Base-by-base conservation (phyloP, 2,113 vertebrate species). In the Aviceda subcristata region DNA sequence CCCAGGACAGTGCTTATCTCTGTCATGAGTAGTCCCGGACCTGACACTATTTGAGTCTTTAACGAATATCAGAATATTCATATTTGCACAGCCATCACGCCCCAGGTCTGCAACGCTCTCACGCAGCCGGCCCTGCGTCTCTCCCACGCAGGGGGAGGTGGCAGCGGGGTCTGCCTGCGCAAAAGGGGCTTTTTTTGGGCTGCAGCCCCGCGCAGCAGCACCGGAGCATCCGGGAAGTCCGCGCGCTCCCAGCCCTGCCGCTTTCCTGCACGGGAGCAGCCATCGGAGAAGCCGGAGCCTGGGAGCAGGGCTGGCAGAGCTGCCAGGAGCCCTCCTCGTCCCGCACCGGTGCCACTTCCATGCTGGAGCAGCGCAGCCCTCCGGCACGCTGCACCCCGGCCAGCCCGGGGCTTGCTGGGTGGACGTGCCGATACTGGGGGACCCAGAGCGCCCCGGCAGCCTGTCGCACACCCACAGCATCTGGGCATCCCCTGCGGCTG, bases 201-300 rank as follows among this genome's bases (percentile, higher is more conserved):
- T 11, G 2, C 73, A 94, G 12, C 50, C 12, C 45, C 11, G 22
- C 2, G 3, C 27, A 74, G 64, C 27, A 59, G n/a, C 60, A 8
- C 4, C 0, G 84, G 46, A 89, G 45, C 45, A 38, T 57, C 56
- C 3, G 0, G 66, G n/a, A 88, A 86, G 79, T 26, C 71, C 23
- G 12, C 0, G 0, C 2, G 4, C 68, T 71, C 3, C 1, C 0
- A 0, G 36, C 71, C 38, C 51, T 34, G 38, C 16, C 2, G 7
- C 46, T 87, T 74, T 84, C 84, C 92, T 88, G 88, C 69, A 45
- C 0, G 5, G 94, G 90, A 86, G 88, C 57, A 51, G 62, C 41
- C 3, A 0, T 11, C 0, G 1, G 84, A 71, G 57, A 48, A 63
- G 23, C 1, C 0, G 64, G 20, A 75, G 15, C 2, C 12, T 9